Percentiles rank a stretch among this genome's conserved stretches.
Conservation (phyloP, 2,797 vertebrate genomes). For the Chloroceryle amazona region DNA sequence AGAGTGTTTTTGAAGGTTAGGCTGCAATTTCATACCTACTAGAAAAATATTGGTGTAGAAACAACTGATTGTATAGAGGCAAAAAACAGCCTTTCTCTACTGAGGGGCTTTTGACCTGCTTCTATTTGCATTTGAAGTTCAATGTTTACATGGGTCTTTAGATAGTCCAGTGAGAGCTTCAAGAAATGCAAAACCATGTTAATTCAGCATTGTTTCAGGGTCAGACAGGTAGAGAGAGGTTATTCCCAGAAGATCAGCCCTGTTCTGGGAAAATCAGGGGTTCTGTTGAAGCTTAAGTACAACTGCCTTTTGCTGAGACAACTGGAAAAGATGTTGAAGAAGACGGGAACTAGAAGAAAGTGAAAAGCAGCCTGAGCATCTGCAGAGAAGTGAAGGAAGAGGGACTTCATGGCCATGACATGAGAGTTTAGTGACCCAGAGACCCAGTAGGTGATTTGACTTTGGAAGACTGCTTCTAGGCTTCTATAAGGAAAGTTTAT, state of each 20-base stretch:
- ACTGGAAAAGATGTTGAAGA: background rate
- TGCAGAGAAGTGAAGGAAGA: background rate
- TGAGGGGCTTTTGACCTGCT: background rate
- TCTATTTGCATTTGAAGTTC: background rate
- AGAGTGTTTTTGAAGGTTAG: background rate
- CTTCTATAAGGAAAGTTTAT: background rate
- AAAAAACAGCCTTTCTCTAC: background rate
- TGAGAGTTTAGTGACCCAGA: background rate
- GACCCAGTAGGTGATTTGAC: background rate
- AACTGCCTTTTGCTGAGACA: background rate
- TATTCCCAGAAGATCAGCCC: background rate
- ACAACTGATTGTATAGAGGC: fast-evolving
- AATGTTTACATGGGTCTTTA: fast-evolving
- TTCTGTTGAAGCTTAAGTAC: background rate
- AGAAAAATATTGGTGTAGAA: background rate
- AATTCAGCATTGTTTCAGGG: background rate
- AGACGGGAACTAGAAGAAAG: background rate
- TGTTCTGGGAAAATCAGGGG: background rate
- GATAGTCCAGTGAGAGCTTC: background rate
- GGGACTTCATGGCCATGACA: background rate
- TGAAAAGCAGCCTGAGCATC: background rate
- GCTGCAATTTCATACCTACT: background rate
- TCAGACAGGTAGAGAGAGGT: background rate
- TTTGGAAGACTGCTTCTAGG: background rate
- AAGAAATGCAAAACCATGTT: background rate